These are phyloP conservation scores for Troglohyphantes excavatus DNA, from an alignment of 2,888 invertebrate species.

Conservation along the genomic window DNA sequence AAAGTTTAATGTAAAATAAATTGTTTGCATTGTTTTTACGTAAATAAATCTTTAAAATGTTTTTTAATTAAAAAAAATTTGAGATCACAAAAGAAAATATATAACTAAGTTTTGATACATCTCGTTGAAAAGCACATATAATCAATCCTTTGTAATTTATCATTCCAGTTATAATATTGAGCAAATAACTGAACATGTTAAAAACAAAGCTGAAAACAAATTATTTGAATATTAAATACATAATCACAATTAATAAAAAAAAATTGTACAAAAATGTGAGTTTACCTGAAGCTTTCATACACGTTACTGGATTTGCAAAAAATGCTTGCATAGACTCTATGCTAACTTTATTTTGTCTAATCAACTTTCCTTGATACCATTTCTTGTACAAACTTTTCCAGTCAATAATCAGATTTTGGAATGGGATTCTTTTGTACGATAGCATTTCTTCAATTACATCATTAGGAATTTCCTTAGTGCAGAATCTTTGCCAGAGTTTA, in stretches of 20 bases:
- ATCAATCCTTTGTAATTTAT: no score
- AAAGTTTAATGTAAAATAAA: no score
- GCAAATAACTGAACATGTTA: neutral
- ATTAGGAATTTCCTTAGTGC: constrained; percentile 42
- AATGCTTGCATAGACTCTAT: neutral
- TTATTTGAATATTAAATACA: neutral
- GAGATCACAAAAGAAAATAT: no score
- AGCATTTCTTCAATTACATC: constrained; percentile 55
- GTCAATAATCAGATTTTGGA: neutral
- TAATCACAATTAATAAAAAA: neutral
- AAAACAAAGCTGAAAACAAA: neutral
- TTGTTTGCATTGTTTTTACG: no score
- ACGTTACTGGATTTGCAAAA: constrained; percentile 35
- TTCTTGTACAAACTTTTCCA: constrained; percentile 53
- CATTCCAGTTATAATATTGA: neutral
- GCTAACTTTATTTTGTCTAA: neutral
- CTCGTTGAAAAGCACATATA: no score
- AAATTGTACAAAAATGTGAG: neutral
- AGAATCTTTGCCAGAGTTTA: constrained; percentile 43
- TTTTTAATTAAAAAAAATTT: no score
- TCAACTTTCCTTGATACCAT: constrained; percentile 48
- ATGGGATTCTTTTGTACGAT: constrained; percentile 35
- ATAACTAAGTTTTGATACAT: no score
- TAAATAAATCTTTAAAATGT: no score
- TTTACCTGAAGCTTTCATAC: constrained; percentile 58